These are phyloP conservation scores for Eremophila alpestris DNA, from an alignment of 2,797 vertebrate genomes.

Conservation along the genomic window DNA sequence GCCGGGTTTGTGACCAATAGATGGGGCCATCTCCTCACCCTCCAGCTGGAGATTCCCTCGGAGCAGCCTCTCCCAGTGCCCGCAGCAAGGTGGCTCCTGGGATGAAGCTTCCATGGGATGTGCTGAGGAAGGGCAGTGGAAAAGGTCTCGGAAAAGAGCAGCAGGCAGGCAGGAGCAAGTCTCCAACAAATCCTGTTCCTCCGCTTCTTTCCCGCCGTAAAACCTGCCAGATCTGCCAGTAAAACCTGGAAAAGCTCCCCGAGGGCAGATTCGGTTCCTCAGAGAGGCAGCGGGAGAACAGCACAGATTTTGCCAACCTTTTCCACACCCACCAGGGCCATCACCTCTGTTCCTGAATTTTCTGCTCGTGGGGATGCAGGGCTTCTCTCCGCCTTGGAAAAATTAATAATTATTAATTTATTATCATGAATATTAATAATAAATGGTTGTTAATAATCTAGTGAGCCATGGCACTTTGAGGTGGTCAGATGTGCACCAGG, in stretches of 20 bases:
- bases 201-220: background rate
- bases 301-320: accelerated
- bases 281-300: background rate
- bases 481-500: background rate
- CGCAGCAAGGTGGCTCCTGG: background rate
- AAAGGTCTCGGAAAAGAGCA: background rate
- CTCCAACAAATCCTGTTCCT: background rate
- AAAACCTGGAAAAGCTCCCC: background rate
- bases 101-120: background rate
- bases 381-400: background rate
- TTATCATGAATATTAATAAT: too few relatives aligned
- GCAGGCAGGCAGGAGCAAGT: background rate
- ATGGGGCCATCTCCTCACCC: slow-evolving; percentile 1
- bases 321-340: background rate
- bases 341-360: background rate
- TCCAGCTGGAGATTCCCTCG: too few relatives aligned
- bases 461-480: background rate
- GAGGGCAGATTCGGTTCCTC: accelerated
- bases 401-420: background rate
- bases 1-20: background rate
- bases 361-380: background rate
- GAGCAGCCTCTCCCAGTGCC: background rate
- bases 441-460: background rate
- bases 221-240: background rate
- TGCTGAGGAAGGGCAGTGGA: background rate